These are phyloP conservation scores for Pomatostomus ruficeps DNA, from an alignment of 2,113 vertebrate species.

Conservation along the genomic window DNA sequence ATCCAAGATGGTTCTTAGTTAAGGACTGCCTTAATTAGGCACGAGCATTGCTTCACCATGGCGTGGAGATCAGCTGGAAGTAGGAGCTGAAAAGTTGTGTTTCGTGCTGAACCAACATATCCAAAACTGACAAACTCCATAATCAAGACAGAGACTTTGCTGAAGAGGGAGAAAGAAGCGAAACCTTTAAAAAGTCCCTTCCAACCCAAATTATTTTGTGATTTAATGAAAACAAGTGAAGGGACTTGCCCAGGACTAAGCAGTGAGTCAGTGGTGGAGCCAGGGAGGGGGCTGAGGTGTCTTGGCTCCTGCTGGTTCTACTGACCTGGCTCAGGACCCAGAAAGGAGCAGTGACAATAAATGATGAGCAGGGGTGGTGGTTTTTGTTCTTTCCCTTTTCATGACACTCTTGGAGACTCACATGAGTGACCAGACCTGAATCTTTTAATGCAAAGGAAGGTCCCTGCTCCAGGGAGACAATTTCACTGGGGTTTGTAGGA, in stretches of 20 bases:
- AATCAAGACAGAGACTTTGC: neutral
- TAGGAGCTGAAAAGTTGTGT: neutral
- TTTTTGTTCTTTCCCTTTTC: neutral
- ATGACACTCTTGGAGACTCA: neutral
- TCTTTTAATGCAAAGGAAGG: neutral
- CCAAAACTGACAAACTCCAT: neutral
- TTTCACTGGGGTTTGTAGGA: neutral
- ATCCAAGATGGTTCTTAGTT: neutral
- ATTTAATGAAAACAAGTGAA: neutral
- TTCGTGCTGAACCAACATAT: neutral
- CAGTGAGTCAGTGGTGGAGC: neutral
- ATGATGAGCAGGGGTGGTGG: accelerated
- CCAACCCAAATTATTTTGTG: neutral
- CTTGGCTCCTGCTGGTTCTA: neutral
- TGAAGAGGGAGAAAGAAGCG: neutral
- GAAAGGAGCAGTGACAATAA: neutral
- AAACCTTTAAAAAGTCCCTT: neutral
- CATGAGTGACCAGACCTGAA: neutral
- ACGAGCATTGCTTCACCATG: accelerated
- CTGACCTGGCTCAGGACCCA: neutral
- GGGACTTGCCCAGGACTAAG: neutral
- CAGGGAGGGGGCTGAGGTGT: neutral
- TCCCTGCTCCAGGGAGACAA: neutral
- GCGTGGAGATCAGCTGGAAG: neutral
- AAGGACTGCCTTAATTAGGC: neutral